Evolutionary conservation across 2,888 invertebrate genomes (phyloP), one percentile per base, ranked within the genome.

Genomic region (Acanthacorydalis orientalis): DNA sequence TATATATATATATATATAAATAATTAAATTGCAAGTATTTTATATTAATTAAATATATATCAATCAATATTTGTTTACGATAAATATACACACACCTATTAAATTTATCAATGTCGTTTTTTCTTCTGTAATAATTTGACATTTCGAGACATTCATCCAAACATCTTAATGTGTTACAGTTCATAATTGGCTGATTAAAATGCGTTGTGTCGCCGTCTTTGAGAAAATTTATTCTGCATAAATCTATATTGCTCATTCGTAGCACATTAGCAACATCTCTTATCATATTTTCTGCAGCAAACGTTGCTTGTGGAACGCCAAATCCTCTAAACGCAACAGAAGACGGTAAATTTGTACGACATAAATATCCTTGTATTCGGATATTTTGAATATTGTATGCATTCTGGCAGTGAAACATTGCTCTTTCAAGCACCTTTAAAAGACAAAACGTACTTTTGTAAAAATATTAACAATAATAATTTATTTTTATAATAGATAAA

Each of bases 271-370:
- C 89, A 11, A 91, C 72, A 52, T 87, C 80, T 51, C 82, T 71
- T 37, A 88, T 73, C 55, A 88, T 80, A 54, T 72, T 76, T 65
- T 93, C 93, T 0, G 77, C 83, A 1, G 81, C 76, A 59, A 86
- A 84, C 89, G 91, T 89, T 31, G 84, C 90, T 55, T 92, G 92
- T 0, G 92, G 92, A 0, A 81, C 89, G 7, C 92, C 92, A 58
- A 91, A 92, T 2, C 91, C 91, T 56, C 95, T 72, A 59, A 93
- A 95, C 0, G 95, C 95, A 0, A 93, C 95, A 60, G 91, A 91
- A 0, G 91, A 90, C 0, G 91, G 81, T 44, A 89, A 63, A 68
- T 96, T 92, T 0, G 95, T 96, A 65, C 77, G 83, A 59, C 93
- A 95, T 10, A 80, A 69, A 57, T 76, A 76, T 0, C 86, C 86